Conservation (phyloP, 2,888 invertebrate species). For the Lysandra bellargus region DNA sequence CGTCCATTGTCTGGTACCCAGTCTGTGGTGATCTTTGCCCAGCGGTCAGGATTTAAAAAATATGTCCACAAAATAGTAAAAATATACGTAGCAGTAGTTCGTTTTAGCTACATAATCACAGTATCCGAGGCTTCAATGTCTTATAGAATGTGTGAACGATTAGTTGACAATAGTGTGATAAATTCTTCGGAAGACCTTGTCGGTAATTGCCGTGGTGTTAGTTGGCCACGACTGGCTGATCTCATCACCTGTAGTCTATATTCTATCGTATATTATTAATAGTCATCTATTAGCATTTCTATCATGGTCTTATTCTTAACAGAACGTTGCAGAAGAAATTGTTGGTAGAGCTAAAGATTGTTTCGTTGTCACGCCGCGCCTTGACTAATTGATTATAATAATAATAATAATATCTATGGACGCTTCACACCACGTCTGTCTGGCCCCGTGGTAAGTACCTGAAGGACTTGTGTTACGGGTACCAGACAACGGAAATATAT, state of each 20-base stretch:
- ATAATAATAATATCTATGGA: not conserved
- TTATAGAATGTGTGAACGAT: not conserved
- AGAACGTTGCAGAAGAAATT: not conserved
- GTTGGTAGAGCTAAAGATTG: not conserved
- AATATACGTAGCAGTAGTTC: not conserved
- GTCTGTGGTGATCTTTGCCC: no score
- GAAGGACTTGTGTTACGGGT: no score
- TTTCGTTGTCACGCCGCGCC: not conserved
- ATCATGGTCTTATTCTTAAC: not conserved
- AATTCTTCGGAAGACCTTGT: slow-evolving; percentile 3
- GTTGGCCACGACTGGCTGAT: slow-evolving; percentile 6
- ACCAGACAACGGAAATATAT: no score
- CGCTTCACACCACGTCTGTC: no score
- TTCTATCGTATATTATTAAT: not conserved
- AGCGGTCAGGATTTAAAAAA: not conserved
- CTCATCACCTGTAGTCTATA: slow-evolving; percentile 1
- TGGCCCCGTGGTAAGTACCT: no score
- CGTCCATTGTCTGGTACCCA: no score
- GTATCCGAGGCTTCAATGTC: not conserved
- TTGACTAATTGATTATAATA: not conserved
- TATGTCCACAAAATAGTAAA: not conserved
- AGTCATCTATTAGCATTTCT: not conserved
- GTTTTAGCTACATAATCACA: not conserved
- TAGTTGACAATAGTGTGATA: slow-evolving; percentile 12
- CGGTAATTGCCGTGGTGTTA: slow-evolving; percentile 8